Conservation (phyloP, 2,797 vertebrate genomes). For the Xiphorhynchus erythropygius region DNA sequence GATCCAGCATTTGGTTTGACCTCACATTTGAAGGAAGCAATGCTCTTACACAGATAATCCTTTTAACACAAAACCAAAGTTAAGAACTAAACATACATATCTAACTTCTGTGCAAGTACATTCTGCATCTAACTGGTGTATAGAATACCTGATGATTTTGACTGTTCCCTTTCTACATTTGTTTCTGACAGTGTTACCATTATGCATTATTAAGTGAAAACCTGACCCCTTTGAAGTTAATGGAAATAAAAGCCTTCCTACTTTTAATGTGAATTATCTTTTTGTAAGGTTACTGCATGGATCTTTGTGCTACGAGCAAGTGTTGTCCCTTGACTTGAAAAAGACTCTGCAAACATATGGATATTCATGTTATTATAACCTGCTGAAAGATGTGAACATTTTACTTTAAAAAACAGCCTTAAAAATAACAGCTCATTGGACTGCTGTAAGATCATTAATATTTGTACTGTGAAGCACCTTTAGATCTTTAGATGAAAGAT, state of each 20-base stretch:
- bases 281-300: not conserved
- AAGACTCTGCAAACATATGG: not conserved
- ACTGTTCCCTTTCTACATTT: not conserved
- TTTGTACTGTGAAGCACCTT: not conserved
- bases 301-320: not conserved
- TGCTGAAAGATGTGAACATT: not conserved
- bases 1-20: not conserved
- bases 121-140: not conserved
- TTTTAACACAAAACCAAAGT: not conserved
- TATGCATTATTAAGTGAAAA: slow-evolving; percentile 9
- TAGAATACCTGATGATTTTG: not conserved
- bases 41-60: accelerated
- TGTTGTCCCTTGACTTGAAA: not conserved
- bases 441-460: slow-evolving; percentile 13
- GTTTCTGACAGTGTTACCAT: not conserved
- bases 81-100: not conserved
- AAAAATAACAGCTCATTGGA: not conserved
- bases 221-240: not conserved
- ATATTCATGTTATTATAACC: not conserved
- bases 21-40: not conserved
- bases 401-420: not conserved
- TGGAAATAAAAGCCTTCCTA: not conserved
- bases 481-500: not conserved
- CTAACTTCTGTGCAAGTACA: not conserved
- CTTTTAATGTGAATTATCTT: slow-evolving; percentile 2